Evolutionary conservation across 2,113 vertebrate genomes (phyloP).

Genomic region (Aegithalos caudatus): DNA sequence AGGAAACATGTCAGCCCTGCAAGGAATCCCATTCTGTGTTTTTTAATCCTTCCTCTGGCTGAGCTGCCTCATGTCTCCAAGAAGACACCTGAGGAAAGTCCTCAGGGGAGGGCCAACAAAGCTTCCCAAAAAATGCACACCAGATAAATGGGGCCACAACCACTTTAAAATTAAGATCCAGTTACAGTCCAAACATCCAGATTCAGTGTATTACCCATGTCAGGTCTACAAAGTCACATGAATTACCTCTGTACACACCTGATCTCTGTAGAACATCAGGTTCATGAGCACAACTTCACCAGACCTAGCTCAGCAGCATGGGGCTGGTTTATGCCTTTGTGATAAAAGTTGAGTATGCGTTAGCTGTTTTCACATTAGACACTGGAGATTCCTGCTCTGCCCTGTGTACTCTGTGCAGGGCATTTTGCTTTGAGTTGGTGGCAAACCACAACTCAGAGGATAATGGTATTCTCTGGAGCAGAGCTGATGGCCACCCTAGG

Average conservation of each 20-base stretch:
- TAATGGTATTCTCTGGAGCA: not conserved
- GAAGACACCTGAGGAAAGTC: not conserved
- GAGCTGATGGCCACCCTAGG: not conserved
- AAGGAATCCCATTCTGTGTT: not conserved
- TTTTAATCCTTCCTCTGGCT: not conserved
- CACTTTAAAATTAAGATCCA: not conserved
- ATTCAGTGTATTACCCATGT: not conserved
- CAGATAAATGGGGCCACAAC: not conserved
- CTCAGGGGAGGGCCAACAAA: not conserved
- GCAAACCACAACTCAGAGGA: not conserved
- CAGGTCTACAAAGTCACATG: not conserved
- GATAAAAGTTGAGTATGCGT: rapidly evolving
- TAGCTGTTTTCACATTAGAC: not conserved
- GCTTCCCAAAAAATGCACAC: not conserved
- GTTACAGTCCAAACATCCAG: not conserved
- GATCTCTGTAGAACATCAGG: not conserved
- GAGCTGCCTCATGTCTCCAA: not conserved
- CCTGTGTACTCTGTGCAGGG: not conserved
- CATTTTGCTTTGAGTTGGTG: not conserved
- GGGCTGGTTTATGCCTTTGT: not conserved
- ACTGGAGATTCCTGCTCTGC: not conserved
- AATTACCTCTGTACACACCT: not conserved
- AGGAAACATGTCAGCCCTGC: not conserved
- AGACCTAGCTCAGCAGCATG: not conserved
- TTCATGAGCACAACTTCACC: not conserved